Evolutionary conservation across 2,797 vertebrate species (phyloP).

Genomic region (Cheracebus regulus): DNA sequence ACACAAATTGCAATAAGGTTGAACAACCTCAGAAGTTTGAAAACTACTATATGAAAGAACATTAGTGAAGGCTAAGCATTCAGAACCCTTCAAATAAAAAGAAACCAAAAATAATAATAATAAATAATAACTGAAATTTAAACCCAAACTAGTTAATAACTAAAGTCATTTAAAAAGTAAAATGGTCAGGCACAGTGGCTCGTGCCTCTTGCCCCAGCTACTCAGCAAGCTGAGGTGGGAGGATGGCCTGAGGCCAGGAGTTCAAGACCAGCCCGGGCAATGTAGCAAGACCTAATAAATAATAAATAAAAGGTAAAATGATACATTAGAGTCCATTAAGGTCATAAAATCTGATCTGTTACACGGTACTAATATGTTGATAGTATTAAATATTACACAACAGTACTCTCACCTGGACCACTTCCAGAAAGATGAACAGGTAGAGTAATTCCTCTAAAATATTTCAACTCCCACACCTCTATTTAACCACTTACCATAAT

Average conservation of each 20-base stretch:
- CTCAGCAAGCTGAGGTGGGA: no score
- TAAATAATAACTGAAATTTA: conserved; percentile 11
- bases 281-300: no score
- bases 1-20: background rate
- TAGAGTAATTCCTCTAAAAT: conserved; percentile 34
- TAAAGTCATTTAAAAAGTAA: conserved; percentile 42
- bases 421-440: conserved; percentile 19
- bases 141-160: conserved; percentile 22
- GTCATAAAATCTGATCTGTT: background rate
- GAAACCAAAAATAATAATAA: background rate
- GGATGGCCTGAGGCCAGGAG: no score
- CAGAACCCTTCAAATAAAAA: conserved; percentile 11
- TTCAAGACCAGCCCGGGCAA: no score
- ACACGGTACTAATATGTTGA: background rate
- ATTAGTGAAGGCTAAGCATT: background rate
- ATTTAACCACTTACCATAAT: conserved; percentile 4
- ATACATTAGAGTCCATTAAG: background rate
- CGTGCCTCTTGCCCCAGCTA: no score
- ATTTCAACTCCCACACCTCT: background rate
- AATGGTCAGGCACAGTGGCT: background rate
- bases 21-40: conserved; percentile 50
- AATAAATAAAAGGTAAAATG: conserved; percentile 36
- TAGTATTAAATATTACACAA: conserved; percentile 1
- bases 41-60: conserved; percentile 41
- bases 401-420: background rate